Evolutionary conservation across 2,797 vertebrate species (phyloP).

Genomic region (Pagetopsis macropterus): DNA sequence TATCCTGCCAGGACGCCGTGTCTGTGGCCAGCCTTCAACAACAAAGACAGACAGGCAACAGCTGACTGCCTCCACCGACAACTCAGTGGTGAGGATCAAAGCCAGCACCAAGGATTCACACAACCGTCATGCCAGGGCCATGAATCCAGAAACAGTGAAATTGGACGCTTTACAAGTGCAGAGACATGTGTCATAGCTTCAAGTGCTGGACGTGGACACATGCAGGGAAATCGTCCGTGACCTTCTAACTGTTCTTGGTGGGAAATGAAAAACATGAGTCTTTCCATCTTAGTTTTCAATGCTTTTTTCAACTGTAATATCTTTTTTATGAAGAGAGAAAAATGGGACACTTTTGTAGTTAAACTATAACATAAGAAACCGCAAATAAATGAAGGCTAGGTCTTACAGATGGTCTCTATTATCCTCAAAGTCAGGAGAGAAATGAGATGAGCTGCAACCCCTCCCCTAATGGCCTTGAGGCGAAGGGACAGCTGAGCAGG

Average conservation of each 20-base stretch:
- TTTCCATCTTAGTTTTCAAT: constrained; percentile 17
- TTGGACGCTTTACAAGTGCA: constrained; percentile 8
- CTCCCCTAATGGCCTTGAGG: constrained; percentile 49
- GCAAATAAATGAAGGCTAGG: constrained; percentile 68
- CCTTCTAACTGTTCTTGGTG: constrained; percentile 33
- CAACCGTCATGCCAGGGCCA: constrained; percentile 6
- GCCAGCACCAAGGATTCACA: constrained; percentile 17
- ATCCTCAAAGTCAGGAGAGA: constrained; percentile 68
- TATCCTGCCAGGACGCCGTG: constrained; percentile 68
- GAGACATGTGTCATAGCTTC: constrained; percentile 22
- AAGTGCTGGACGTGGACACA: constrained; percentile 19
- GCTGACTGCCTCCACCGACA: constrained; percentile 54
- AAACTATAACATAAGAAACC: constrained; percentile 53
- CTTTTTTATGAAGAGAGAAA: constrained; percentile 54
- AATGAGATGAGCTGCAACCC: constrained; percentile 57
- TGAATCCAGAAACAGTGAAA: constrained; percentile 25
- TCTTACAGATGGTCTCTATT: constrained; percentile 76
- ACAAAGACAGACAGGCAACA: constrained; percentile 56
- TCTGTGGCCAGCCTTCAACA: constrained; percentile 44
- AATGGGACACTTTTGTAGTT: constrained; percentile 51
- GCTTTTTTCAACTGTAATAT: not conserved
- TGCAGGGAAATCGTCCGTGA: constrained; percentile 36
- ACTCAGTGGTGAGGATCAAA: constrained; percentile 42
- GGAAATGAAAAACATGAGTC: constrained; percentile 29
- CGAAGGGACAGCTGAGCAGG: constrained; percentile 51